Evolutionary conservation across 2,797 vertebrate genomes (phyloP), one percentile per base, ranked within the genome.

Genomic region (Sciaenops ocellatus): DNA sequence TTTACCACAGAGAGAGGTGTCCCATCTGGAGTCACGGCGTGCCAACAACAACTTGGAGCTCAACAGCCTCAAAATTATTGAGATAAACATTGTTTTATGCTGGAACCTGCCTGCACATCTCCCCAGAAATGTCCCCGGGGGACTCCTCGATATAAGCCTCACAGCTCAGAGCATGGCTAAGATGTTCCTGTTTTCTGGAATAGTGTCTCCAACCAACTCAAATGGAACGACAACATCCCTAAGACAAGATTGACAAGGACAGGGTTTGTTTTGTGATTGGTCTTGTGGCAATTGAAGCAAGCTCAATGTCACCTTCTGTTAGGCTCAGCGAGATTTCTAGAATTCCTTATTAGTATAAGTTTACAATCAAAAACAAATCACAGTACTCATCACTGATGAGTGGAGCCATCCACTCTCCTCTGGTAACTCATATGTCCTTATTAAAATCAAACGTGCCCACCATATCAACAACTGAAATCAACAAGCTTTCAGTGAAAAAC

Each of bases 1-100:
- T 89, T 91, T 54, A 89, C 60, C 51, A 78, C 48, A 73, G 70
- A 80, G 70, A 71, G 85, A 87, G 80, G 80, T 83, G 78, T 85
- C 82, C 84, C 88, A 92, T 90, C 89, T 93, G 89, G 88, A 92
- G 74, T 69, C 54, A 55, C 55, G 0, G 54, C 63, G 83, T 85
- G 85, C 87, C 84, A 85, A 82, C 62, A 88, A 87, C 73, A 80
- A 88, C 90, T 90, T 75, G 79, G 83, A 91, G 79, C 77, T 63
- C 69, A 66, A 76, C 80, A 71, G 79, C 74, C 82, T 85, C 71
- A 78, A 65, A 86, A 87, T 86, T 28, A 92, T 77, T 78, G 71
- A 89, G 84, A 85, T 82, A 89, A 89, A 90, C 80, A 86, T 84
- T 89, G 76, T 89, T 91, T 85, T 79, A 80, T 85, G 65, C 79